Conservation (phyloP, 2,113 vertebrate genomes). For the Caracal caracal region DNA sequence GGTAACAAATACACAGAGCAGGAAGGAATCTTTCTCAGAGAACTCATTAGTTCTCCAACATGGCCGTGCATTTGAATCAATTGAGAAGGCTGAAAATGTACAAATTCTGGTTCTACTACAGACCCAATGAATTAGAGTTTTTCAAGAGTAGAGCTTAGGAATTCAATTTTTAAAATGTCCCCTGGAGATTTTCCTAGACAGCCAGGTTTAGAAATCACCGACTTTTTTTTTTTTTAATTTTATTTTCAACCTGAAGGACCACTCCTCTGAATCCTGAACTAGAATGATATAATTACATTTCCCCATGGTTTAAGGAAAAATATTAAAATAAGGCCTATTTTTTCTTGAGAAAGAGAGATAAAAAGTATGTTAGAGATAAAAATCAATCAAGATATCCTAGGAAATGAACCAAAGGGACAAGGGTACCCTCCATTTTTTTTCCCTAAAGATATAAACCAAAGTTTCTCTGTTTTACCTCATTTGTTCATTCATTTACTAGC, state of each 20-base stretch:
- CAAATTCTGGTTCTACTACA: neutral
- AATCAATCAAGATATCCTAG: conserved; percentile 1
- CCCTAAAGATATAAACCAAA: neutral
- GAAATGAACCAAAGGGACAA: conserved; percentile 22
- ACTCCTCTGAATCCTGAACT: neutral
- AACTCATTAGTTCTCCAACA: neutral
- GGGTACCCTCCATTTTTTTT: neutral
- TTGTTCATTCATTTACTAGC: neutral
- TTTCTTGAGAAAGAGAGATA: conserved; percentile 34
- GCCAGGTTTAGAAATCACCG: neutral
- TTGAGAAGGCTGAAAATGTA: neutral
- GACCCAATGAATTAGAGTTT: neutral
- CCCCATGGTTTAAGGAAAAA: neutral
- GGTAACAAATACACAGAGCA: neutral
- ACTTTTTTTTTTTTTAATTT: neutral
- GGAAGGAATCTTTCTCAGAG: neutral
- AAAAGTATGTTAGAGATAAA: conserved; percentile 15
- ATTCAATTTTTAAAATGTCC: conserved; percentile 19
- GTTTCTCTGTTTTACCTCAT: neutral
- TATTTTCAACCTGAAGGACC: neutral
- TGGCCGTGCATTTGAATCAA: neutral
- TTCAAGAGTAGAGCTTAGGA: neutral
- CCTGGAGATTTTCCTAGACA: neutral
- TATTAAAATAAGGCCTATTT: neutral
- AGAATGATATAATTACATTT: conserved; percentile 1